phyloP scores from a whole-genome alignment of 2,113 vertebrate genomes.

The Brienomyrus brachyistius region DNA sequence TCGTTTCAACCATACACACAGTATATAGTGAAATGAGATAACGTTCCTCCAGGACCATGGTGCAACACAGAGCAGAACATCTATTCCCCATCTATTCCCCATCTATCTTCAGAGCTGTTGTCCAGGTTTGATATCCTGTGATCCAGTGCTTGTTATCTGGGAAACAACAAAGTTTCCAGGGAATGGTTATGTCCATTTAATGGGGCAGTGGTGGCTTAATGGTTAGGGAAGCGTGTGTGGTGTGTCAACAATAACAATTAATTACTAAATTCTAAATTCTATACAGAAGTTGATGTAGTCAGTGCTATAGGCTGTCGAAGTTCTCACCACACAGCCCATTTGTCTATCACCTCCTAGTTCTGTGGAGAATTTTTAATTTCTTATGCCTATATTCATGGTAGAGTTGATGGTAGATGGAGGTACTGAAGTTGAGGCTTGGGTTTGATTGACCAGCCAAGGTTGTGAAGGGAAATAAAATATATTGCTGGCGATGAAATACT shows the following conservation, averaged over 20 bases:
- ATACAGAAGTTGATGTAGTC: not conserved
- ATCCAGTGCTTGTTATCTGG: not conserved
- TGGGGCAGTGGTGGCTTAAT: no score
- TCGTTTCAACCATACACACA: no score
- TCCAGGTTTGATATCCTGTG: not conserved
- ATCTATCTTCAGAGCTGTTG: not conserved
- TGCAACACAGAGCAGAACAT: no score
- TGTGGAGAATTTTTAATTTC: not conserved
- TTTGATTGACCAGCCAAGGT: not conserved
- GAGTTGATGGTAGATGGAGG: not conserved
- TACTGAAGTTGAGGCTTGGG: not conserved
- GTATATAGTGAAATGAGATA: no score
- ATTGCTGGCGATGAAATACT: not conserved
- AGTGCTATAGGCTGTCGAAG: not conserved
- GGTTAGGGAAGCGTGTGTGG: no score
- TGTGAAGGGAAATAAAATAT: not conserved
- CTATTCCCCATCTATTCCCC: not conserved
- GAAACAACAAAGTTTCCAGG: not conserved
- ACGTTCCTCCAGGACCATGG: no score
- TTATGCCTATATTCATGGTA: not conserved
- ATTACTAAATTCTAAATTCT: no score
- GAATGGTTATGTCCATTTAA: not conserved
- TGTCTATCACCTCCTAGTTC: not conserved
- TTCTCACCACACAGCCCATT: not conserved
- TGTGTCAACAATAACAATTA: no score